A percentile compares a stretch with the other conserved stretches of the same genome.
These are phyloP conservation scores for Platyrinchus mystaceus DNA, from an alignment of 2,797 vertebrate genomes.

Conservation along the genomic window DNA sequence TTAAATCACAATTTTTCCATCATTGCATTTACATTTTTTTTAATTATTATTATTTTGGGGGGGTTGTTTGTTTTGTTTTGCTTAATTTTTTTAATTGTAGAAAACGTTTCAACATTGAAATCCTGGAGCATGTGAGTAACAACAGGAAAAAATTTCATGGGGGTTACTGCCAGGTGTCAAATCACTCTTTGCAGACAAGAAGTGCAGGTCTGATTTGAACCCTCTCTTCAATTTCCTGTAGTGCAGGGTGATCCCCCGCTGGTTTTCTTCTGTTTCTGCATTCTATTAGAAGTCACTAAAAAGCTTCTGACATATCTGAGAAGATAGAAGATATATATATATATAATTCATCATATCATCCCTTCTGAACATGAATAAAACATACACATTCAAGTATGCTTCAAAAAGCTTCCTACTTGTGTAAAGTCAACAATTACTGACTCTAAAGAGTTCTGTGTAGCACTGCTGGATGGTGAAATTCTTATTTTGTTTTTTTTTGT, in stretches of 20 bases:
- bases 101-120: not conserved
- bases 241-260: not conserved
- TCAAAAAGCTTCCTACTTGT: not conserved
- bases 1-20: not conserved
- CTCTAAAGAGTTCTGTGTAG: not conserved
- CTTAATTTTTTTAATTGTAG: not conserved
- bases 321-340: not conserved
- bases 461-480: not conserved
- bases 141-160: not conserved
- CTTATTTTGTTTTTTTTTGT: not conserved
- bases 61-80: not conserved
- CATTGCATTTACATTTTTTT: not conserved
- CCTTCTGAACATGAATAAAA: constrained; percentile 54
- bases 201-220: not conserved
- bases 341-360: constrained; percentile 51
- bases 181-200: not conserved
- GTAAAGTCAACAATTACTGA: constrained; percentile 25
- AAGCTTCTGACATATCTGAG: not conserved
- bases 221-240: not conserved
- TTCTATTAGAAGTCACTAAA: constrained; percentile 33
- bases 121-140: not conserved
- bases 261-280: not conserved
- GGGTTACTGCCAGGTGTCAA: not conserved
- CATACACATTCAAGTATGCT: not conserved
- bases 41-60: too few relatives aligned